Base-by-base conservation (phyloP, 2,888 invertebrate genomes). In the Epinotia nisella region DNA sequence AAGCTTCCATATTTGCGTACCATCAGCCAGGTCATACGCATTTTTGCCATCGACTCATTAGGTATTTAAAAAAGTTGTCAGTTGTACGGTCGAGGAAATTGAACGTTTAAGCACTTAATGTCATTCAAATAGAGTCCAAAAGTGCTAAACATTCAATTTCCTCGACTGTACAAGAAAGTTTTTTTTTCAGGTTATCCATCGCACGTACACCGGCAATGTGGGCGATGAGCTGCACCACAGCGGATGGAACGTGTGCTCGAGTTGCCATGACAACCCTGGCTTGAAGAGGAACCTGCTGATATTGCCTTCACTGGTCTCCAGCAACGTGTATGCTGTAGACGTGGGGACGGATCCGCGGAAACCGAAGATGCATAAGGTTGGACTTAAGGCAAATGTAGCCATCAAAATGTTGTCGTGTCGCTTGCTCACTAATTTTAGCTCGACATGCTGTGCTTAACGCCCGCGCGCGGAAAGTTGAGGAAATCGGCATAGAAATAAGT, bases 231-330 rank as follows among this genome's bases (percentile, higher is more conserved):
- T 99, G 0, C 99, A 99, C 86, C 99, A 99, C 86, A 96, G 96
- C 56, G 99, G 99, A 0, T 99, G 99, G 99, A 99, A 99, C 86
- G 96, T 98, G 0, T 99, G 99, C 87, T 98, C 98, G 78, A 98
- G 98, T 87, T 99, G 99, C 87, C 95, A 97, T 86, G 89, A 91
- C 66, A 88, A 89, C 77, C 87, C 90, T 0, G 86, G 92, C 0
- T 90, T 95, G 5, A 95, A 94, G 72, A 94, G 99, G 24, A 95
- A 98, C 85, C 96, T 97, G 58, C 90, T 99, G 51, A 95, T 99
- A 7, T 85, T 99, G 75, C 99, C 99, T 0, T 95, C 96, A 66
- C 84, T 99, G 11, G 95, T 96, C 77, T 97, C 98, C 0, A 95
- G 97, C 84, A 95, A 98, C 67, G 94, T 99, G 71, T 99, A 98